Percentiles rank a stretch among this genome's conserved stretches.
Conservation (phyloP, 2,797 vertebrate genomes). For the Hozukius guyotensis region DNA sequence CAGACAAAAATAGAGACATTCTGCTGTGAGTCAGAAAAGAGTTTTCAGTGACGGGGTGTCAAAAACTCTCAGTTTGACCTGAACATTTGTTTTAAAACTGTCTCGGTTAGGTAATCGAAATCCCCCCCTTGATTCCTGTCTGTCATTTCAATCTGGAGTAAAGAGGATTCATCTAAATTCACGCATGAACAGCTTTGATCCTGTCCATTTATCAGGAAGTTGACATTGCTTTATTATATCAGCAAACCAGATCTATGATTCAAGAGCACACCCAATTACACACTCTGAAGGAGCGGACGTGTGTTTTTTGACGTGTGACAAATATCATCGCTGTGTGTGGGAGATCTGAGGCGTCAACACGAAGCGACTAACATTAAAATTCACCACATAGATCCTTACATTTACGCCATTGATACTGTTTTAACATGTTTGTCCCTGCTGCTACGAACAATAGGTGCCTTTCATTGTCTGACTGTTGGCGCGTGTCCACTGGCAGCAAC, state of each 20-base stretch:
- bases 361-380: neutral
- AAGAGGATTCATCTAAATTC: neutral
- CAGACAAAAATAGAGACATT: neutral
- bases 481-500: neutral
- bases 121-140: neutral
- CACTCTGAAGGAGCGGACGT: neutral
- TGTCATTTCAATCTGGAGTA: neutral
- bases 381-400: neutral
- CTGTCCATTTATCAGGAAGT: neutral
- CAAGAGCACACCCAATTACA: slow-evolving; percentile 8
- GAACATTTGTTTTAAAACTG: slow-evolving; percentile 4
- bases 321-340: neutral
- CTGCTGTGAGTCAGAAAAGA: neutral
- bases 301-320: slow-evolving; percentile 2
- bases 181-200: neutral
- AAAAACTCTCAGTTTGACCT: neutral
- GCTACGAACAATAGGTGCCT: neutral
- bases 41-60: slow-evolving; percentile 20
- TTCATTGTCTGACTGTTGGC: neutral
- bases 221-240: neutral
- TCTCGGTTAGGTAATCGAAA: neutral
- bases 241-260: neutral
- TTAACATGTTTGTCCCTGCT: neutral
- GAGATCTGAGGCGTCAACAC: neutral
- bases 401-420: neutral